Conservation (phyloP, 2,113 vertebrate genomes). For the Microtus ochrogaster region DNA sequence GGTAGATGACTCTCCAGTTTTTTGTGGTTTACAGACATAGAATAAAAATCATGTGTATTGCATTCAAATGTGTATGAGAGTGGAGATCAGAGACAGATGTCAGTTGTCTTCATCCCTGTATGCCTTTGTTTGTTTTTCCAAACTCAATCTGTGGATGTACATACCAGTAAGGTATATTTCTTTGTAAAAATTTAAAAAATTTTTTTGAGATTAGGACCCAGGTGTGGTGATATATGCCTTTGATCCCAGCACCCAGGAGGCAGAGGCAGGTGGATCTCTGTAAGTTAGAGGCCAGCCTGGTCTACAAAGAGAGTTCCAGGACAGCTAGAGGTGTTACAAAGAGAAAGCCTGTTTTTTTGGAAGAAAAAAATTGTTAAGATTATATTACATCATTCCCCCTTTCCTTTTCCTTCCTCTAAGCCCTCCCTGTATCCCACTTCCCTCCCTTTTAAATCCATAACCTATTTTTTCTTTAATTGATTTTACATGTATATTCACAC, state of each 20-base stretch:
- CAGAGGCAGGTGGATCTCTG: not conserved
- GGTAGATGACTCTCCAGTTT: not conserved
- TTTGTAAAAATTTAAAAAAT: not conserved
- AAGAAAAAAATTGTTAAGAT: not conserved
- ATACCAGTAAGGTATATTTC: not conserved
- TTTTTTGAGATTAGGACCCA: not conserved
- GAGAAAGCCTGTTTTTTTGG: not conserved
- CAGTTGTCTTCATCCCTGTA: not conserved
- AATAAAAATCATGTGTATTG: not conserved
- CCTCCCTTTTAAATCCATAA: not conserved
- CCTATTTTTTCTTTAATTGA: too few relatives aligned
- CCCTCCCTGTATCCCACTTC: not conserved
- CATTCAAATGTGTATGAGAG: not conserved
- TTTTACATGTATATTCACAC: too few relatives aligned
- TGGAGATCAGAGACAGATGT: not conserved
- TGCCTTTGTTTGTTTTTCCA: not conserved
- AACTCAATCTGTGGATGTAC: not conserved
- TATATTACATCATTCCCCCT: not conserved
- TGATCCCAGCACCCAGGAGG: not conserved
- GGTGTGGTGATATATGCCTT: not conserved
- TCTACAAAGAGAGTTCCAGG: not conserved
- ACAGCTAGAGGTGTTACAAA: not conserved
- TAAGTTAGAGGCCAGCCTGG: not conserved
- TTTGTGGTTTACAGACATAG: not conserved
- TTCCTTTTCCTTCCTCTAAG: not conserved